Evolutionary conservation across 2,888 invertebrate genomes (phyloP), one percentile per base, ranked within the genome.

Genomic region (Pseudanteris insignis): DNA sequence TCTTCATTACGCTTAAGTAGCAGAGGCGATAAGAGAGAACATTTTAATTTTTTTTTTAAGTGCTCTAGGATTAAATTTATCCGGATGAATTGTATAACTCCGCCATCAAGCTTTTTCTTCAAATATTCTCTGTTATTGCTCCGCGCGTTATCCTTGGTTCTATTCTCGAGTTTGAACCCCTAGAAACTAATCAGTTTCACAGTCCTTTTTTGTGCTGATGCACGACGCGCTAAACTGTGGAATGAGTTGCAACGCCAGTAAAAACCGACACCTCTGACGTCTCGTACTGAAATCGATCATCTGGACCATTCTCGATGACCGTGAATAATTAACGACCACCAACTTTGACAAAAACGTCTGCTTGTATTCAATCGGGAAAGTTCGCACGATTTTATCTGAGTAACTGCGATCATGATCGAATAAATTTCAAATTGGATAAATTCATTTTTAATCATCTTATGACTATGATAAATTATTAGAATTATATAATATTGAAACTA

Each of bases 11-110:
- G 28, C 34, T 36, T 37, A 18, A 18, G 18, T 18, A 18, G 18
- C 18, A 3, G 14, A 11, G 13, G 32, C 30, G 38, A 48, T 37
- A 38, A 48, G 26, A 32, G 48, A 13, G 33, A 40, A 32, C 32
- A 30, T 48, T 48, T 48, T 48, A 13, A 48, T 48, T 48, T 48
- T 38, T 38, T 48, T 28, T n/a, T n/a, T n/a, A n/a, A n/a, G n/a
- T n/a, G n/a, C 29, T 21, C 32, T 30, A 29, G 14, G 13, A 18
- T 25, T n/a, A n/a, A n/a, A n/a, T n/a, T n/a, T n/a, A n/a, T 48
- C 38, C 13, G 25, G 48, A 48, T 48, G 37, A 38, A 48, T 37
- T 38, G 37, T 38, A 38, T 25, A 38, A 26, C 30, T 24, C 14
- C 14, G 15, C 48, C 32, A 32, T 40, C 28, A 30, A 21, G 13